Evolutionary conservation across 2,113 vertebrate species (phyloP).

Genomic region (Dasyornis broadbenti): DNA sequence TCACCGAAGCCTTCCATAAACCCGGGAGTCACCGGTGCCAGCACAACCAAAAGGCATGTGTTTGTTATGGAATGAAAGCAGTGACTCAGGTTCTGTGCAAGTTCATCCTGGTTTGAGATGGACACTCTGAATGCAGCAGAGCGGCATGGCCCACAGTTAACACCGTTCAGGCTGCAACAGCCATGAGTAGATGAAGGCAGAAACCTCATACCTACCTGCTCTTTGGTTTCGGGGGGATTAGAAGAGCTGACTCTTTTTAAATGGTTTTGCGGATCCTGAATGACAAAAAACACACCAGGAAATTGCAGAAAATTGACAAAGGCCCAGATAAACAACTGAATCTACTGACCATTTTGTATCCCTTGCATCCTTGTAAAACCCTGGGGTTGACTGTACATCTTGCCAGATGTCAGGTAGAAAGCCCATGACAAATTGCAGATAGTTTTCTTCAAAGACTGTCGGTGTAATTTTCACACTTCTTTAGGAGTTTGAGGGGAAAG

Average conservation of each 20-base stretch:
- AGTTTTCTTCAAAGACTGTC: background rate
- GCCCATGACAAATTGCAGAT: background rate
- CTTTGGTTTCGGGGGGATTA: background rate
- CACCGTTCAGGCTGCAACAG: background rate
- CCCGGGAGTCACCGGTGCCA: background rate
- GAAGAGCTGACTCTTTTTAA: background rate
- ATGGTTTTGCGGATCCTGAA: background rate
- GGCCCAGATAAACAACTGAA: background rate
- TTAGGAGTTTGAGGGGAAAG: background rate
- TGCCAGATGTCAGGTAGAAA: background rate
- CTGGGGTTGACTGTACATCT: background rate
- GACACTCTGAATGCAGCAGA: accelerated
- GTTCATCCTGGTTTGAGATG: background rate
- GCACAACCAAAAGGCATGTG: background rate
- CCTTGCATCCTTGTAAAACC: background rate
- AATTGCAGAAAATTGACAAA: background rate
- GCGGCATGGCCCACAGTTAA: background rate
- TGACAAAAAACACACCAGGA: background rate
- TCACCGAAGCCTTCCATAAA: background rate
- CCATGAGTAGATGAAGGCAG: background rate
- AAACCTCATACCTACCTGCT: background rate
- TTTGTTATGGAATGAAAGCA: background rate
- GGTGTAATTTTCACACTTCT: background rate
- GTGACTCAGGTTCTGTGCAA: background rate
- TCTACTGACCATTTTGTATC: background rate